Base-by-base conservation (phyloP, 2,113 vertebrate genomes). In the Gymnorhina tibicen region DNA sequence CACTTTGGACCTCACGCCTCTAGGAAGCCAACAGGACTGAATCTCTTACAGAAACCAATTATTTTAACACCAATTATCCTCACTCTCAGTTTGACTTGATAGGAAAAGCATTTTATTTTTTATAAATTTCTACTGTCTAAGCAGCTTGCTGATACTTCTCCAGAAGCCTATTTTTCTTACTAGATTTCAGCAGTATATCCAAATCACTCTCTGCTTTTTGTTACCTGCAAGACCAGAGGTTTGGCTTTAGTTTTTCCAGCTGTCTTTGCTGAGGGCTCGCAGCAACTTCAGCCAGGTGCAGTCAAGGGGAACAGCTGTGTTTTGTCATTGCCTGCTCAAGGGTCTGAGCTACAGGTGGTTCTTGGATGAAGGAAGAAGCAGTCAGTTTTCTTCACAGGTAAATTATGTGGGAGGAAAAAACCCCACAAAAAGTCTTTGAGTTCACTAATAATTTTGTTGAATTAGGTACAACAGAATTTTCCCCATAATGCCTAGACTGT, bases 381-480 rank as follows among this genome's bases (percentile, higher is more conserved):
- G 10, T 22, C 10, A 53, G 19, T 27, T 58, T 58, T 92, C 26
- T 41, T 32, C 63, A 77, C 24, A 72, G 41, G 32, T 7, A 35
- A 79, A 49, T 68, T 76, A 62, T 13, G 7, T 20, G 16, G 16
- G 20, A n/a, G 2, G 12, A 3, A 2, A 67, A 41, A 6, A 6
- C 17, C 0, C 1, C 19, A 41, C 11, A 49, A 58, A 69, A 75
- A 24, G 0, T 6, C 39, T 62, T 73, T 30, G 9, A 3, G 5
- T 47, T 84, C 35, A 41, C 13, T 16, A 39, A 52, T 21, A 68
- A 56, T 59, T 66, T 76, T 86, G 12, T 53, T 76, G 28, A 87
- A 90, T 56, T 74, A 66, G 11, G 13, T 46, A 47, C 32, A 42
- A 47, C 7, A 66, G 33, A 67, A 86, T 63, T 86, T 50, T 23